Base-by-base conservation (phyloP, 2,113 vertebrate species). In the Aegotheles bennettii region DNA sequence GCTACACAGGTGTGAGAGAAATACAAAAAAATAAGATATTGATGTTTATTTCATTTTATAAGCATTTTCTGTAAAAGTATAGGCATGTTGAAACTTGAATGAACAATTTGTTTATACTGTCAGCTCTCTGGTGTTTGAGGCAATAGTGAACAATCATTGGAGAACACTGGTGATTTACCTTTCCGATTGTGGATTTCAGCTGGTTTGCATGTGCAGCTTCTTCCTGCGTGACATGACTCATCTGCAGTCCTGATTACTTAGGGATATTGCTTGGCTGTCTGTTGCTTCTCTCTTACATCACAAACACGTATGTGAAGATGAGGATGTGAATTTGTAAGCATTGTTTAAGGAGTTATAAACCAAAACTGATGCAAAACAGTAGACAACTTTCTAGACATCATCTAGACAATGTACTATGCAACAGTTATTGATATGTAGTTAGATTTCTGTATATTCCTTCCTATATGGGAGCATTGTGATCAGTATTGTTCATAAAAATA, bases 21-120 rank as follows among this genome's bases (percentile, higher is more conserved):
- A 84, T 68, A 19, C 35, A 59, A 63, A 85, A 33, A 10, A 1
- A 3, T 25, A 73, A 45, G 10, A 61, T 73, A 73, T 11, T 57
- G 45, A 33, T 9, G 10, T 79, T 47, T 56, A 38, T 23, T 70
- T 74, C 0, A 15, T 57, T 70, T 53, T 42, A 11, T 21, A 38
- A 69, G 11, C 1, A 0, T 43, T 74, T 80, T 35, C 26, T 57
- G 1, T 48, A 42, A 5, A 77, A 67, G 9, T 8, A 2, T 24
- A 28, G 31, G 8, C 11, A 11, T 17, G 16, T n/a, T 69, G 42
- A 56, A 61, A 40, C 25, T 73, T 38, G 12, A 76, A 4, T 56
- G 31, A 45, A 28, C 17, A 7, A 3, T 43, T 79, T 74, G 7
- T 59, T 84, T 57, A 4, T 53, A 15, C 8, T 24, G 12, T 36